phyloP scores from a whole-genome alignment of 2,113 vertebrate genomes.

The Antennarius striatus region DNA sequence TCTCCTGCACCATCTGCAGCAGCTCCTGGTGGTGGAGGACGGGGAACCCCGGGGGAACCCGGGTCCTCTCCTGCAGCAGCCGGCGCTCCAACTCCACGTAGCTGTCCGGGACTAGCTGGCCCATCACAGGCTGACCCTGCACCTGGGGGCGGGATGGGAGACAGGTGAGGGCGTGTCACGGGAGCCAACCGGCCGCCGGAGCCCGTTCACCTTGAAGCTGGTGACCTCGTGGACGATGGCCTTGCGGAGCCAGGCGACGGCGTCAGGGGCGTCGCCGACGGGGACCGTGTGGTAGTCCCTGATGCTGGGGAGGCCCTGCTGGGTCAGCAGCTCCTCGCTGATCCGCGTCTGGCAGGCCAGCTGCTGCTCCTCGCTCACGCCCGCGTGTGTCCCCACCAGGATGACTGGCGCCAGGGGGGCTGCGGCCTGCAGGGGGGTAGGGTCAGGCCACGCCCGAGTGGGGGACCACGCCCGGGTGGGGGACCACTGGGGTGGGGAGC shows the following conservation, averaged over 20 bases:
- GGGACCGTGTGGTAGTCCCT: constrained; percentile 88
- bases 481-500: too few species aligned
- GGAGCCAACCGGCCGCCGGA: not conserved
- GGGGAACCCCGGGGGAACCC: constrained; percentile 87
- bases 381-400: constrained; percentile 92
- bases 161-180: not conserved
- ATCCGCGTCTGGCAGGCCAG: constrained; percentile 86
- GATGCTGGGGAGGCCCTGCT: constrained; percentile 88
- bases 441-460: too few species aligned
- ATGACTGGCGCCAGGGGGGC: constrained; percentile 92
- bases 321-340: constrained; percentile 84
- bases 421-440: constrained; percentile 77
- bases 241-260: constrained; percentile 87
- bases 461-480: too few species aligned
- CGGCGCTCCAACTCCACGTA: constrained; percentile 92
- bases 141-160: constrained; percentile 72
- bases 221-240: constrained; percentile 86
- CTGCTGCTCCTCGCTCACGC: constrained; percentile 85
- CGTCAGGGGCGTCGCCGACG: constrained; percentile 86
- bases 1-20: constrained; percentile 86
- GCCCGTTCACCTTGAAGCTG: constrained; percentile 85
- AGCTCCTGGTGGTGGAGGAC: constrained; percentile 85
- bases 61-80: constrained; percentile 84
- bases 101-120: constrained; percentile 94
- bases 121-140: constrained; percentile 92